Evolutionary conservation across 2,888 invertebrate genomes (phyloP), one percentile per base, ranked within the genome.

Genomic region (Sceliomorpha sp.): DNA sequence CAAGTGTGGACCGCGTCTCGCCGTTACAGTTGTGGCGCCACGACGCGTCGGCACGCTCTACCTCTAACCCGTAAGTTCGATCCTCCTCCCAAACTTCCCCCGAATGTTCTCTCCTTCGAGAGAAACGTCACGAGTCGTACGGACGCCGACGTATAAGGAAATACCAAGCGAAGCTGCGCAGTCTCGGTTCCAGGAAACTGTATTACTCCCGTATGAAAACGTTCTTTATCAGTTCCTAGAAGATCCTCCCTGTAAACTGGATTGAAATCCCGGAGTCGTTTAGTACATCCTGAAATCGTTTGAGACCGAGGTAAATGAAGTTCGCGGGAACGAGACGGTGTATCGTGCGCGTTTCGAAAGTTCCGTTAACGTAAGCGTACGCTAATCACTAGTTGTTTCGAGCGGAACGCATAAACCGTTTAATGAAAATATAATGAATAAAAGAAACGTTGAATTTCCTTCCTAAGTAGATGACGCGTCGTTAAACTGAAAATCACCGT

Each of bases 1-100:
- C 80, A 90, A 89, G 87, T 90, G 88, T 85, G 90, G 86, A 83
- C 89, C 84, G 77, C 86, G 84, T 81, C 88, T 90, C 73, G 89
- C 90, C 64, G 88, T 90, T 66, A 89, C 88, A 67, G 89, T 89
- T 48, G 86, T 89, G 70, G 87, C 87, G 67, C 88, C 88, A n/a
- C 83, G 88, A 76, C 88, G 88, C 74, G 83, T 88, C 74, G 87
- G 88, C 74, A 89, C 88, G 79, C 88, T 90, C 75, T 90, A 89
- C 88, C 89, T 90, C 83, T 90, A 88, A 89, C 78, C 81, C 78
- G 87, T 87, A 59, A 86, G 88, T 85, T 9, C 8, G 20, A 20
- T 20, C n/a, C n/a, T n/a, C n/a, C n/a, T n/a, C n/a, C n/a, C n/a
- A n/a, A n/a, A n/a, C n/a, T n/a, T n/a, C n/a, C n/a, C n/a, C n/a